Base-by-base conservation (phyloP, 1,140 invertebrate species). In the Papilio polytes region DNA sequence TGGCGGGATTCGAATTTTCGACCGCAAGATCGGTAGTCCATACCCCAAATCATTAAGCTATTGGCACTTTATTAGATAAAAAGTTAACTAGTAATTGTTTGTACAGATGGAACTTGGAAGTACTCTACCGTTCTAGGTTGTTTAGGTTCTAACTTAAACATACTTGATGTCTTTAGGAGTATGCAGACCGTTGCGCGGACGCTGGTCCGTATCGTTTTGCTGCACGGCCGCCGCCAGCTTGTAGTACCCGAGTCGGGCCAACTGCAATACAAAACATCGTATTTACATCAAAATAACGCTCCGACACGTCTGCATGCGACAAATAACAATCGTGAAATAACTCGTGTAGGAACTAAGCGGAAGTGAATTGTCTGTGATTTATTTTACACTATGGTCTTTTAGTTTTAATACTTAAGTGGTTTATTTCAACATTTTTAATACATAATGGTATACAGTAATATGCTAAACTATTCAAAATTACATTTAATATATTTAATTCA, bases 201-300 rank as follows among this genome's bases (percentile, higher is more conserved):
- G 89, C 88, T 91, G 89, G 85, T 92, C 93, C 66, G 89, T 89
- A 80, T 94, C 90, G 8, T 85, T 86, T 81, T 91, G 91, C 81
- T 91, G 91, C 81, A 90, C 92, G 4, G 92, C 92, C 74, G 92
- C 95, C 88, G 94, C 91, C 94, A 95, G 91, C 82, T 95, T 95
- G 91, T 94, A 94, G 87, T 95, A 95, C 88, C 95, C 95, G 85
- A 95, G 89, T 59, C 94, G 94, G 88, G 94, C 90, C 80, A 95
- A 89, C 94, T 95, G 83, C 36, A 86, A 86, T 72, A 51, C 56
- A 83, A 85, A 73, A 80, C 76, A 82, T 73, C 18, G 3, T 18
- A 73, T 73, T 18, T 44, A 73, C 1, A 41, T 36, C 15, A 73
- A 73, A 26, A 10, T 53, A 53, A 22, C n/a, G 12, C 10, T 26